These are phyloP conservation scores for Leucoraja erinaceus DNA, from an alignment of 2,113 vertebrate species.

Conservation along the genomic window DNA sequence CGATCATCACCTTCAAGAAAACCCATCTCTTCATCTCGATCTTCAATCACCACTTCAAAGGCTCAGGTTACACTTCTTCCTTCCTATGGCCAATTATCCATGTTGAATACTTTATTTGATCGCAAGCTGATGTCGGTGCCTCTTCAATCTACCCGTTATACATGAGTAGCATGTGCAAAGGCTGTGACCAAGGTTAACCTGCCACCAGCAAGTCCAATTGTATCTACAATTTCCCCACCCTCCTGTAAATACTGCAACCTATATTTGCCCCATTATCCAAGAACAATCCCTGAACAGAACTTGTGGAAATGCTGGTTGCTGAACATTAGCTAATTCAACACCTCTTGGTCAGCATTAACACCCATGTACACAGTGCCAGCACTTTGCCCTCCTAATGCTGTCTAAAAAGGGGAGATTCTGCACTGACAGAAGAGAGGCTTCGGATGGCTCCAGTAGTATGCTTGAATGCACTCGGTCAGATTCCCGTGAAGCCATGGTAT, in stretches of 20 bases:
- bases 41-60: neutral
- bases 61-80: neutral
- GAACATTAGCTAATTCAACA: neutral
- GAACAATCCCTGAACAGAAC: neutral
- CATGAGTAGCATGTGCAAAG: neutral
- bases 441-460: constrained; percentile 2
- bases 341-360: neutral
- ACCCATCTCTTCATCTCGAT: neutral
- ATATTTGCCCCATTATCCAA: neutral
- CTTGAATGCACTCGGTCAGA: constrained; percentile 10
- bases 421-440: neutral
- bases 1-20: neutral
- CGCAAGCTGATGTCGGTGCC: neutral
- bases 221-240: neutral
- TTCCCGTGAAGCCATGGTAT: constrained; percentile 31
- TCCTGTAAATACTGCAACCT: neutral
- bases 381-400: neutral
- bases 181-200: neutral
- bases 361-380: neutral
- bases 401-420: constrained; percentile 3
- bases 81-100: neutral
- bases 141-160: neutral
- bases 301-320: neutral
- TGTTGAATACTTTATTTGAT: neutral
- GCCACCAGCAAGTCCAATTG: neutral